These are phyloP conservation scores for Luidia sarsii DNA, from an alignment of 53 echinoderm and acorn worm genomes.

Conservation along the genomic window DNA sequence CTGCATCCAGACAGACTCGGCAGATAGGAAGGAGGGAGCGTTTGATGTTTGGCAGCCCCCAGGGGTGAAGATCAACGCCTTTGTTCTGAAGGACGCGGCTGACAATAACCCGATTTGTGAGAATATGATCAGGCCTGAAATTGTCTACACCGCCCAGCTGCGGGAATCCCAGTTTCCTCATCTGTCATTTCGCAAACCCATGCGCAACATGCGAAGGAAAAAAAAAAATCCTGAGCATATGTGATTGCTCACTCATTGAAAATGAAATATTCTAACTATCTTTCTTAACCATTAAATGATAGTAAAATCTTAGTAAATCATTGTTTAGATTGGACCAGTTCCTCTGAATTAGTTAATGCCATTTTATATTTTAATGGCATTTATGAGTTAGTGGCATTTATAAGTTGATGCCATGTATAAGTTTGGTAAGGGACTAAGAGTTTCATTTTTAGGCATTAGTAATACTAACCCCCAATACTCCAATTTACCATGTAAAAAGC, in stretches of 20 bases:
- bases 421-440: too few relatives aligned
- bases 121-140: constrained; percentile 89
- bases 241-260: neutral
- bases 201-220: neutral
- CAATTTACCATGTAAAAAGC: too few relatives aligned
- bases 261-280: too few relatives aligned
- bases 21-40: constrained; percentile 73
- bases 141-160: constrained; percentile 82
- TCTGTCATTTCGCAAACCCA: constrained; percentile 24
- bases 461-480: too few relatives aligned
- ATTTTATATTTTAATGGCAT: too few relatives aligned
- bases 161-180: constrained; percentile 78
- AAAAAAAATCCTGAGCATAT: too few relatives aligned
- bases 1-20: constrained; percentile 79
- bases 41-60: constrained; percentile 95
- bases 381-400: too few relatives aligned
- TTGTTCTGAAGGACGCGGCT: constrained; percentile 71
- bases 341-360: neutral
- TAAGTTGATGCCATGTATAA: too few relatives aligned
- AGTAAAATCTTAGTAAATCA: too few relatives aligned
- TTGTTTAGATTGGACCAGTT: too few relatives aligned
- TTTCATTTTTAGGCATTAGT: too few relatives aligned
- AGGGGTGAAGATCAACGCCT: constrained; percentile 95
- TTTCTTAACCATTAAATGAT: too few relatives aligned
- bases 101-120: constrained; percentile 72